Conservation (phyloP, 2,797 vertebrate genomes). For the Brachymystax lenok region DNA sequence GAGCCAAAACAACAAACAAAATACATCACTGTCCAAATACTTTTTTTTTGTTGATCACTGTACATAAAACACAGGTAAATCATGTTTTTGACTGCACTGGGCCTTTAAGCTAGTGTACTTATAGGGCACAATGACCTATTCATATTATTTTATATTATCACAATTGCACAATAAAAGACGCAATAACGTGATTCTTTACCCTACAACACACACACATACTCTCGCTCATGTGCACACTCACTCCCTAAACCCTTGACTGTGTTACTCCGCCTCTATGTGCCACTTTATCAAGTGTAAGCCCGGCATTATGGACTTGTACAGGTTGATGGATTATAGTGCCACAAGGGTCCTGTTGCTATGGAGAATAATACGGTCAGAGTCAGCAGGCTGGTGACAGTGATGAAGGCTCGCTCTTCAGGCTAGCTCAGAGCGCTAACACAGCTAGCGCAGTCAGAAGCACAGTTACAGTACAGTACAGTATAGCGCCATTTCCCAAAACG, state of each 20-base stretch:
- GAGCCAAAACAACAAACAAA: too few relatives aligned
- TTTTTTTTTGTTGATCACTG: too few relatives aligned
- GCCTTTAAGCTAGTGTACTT: slow-evolving; percentile 65
- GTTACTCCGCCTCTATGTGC: slow-evolving; percentile 27
- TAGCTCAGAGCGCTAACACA: slow-evolving; percentile 49
- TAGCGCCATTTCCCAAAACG: slow-evolving; percentile 55
- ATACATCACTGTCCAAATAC: too few relatives aligned
- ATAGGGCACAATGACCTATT: slow-evolving; percentile 66
- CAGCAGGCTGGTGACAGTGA: slow-evolving; percentile 73
- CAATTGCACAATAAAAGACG: slow-evolving; percentile 42
- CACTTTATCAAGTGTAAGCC: slow-evolving; percentile 62
- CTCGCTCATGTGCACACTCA: slow-evolving; percentile 24
- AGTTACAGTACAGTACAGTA: slow-evolving; percentile 36
- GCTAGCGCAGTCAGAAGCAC: slow-evolving; percentile 59
- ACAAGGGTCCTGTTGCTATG: slow-evolving; percentile 51
- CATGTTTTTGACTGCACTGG: slow-evolving; percentile 6
- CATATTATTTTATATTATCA: slow-evolving; percentile 64
- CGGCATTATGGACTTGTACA: slow-evolving; percentile 43
- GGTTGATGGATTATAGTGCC: slow-evolving; percentile 70
- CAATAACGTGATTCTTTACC: slow-evolving; percentile 32
- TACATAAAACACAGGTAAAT: too few relatives aligned
- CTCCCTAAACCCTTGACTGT: slow-evolving; percentile 22
- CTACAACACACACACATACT: slow-evolving; percentile 38
- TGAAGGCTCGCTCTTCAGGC: slow-evolving; percentile 64
- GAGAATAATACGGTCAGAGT: slow-evolving; percentile 57